Percentiles rank a stretch among this genome's conserved stretches.
Conservation (phyloP, 2,888 invertebrate genomes). For the Prosopocoilus inquinatus region DNA sequence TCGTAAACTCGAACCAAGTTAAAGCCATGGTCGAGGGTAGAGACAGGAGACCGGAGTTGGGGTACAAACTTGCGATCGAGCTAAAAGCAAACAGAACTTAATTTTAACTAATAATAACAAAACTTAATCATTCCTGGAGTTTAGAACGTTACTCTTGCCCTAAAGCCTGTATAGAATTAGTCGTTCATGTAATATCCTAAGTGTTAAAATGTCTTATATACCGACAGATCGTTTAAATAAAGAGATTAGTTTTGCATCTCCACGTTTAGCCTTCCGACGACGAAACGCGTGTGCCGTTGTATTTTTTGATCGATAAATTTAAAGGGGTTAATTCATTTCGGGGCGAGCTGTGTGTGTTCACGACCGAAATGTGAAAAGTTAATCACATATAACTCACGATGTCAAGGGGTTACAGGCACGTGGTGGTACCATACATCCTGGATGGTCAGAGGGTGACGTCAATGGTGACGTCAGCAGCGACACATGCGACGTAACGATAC, state of each 20-base stretch:
- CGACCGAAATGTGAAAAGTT: no score
- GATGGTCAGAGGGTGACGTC: conserved; percentile 13
- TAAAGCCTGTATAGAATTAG: conserved; percentile 2
- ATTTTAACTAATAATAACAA: not conserved
- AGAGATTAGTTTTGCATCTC: conserved; percentile 23
- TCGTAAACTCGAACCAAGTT: conserved; percentile 78
- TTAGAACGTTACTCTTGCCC: no score
- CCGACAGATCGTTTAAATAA: conserved; percentile 18
- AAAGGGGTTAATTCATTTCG: no score
- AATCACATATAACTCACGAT: no score
- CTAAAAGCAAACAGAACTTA: conserved; percentile 53
- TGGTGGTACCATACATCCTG: not conserved
- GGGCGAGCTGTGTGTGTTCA: no score
- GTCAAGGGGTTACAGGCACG: no score
- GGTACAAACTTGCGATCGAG: conserved; percentile 85
- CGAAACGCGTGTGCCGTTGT: no score
- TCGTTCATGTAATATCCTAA: not conserved
- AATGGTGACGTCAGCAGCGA: conserved; percentile 12
- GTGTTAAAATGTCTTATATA: conserved; percentile 4
- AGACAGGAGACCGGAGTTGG: conserved; percentile 83
- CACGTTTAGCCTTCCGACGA: no score
- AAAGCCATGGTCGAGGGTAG: conserved; percentile 84
- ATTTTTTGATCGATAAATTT: no score
- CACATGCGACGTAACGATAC: conserved; percentile 20
- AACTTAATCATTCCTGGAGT: no score